Conservation (phyloP, 2,113 vertebrate genomes). For the Poeciliopsis prolifica region DNA sequence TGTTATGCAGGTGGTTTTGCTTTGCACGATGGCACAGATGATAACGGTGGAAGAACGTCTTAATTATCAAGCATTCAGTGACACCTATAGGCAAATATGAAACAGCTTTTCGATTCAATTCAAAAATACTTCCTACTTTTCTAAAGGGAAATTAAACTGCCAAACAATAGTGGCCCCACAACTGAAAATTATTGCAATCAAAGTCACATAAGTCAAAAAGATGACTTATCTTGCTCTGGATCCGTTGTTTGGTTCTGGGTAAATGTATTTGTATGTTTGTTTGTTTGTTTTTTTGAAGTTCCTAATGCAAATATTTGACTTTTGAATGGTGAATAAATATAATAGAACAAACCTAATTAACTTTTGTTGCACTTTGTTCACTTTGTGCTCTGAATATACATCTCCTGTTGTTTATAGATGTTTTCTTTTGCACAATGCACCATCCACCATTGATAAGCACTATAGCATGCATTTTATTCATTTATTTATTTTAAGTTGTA, state of each 20-base stretch:
- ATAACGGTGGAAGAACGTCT: constrained; percentile 49
- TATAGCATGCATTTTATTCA: background rate
- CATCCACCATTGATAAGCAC: background rate
- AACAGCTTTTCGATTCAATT: background rate
- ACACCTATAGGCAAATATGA: constrained; percentile 9
- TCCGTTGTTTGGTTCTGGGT: background rate
- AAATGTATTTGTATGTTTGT: background rate
- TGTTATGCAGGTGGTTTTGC: constrained; percentile 43
- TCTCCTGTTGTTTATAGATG: background rate
- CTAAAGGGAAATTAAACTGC: background rate
- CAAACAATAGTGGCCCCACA: too few relatives aligned
- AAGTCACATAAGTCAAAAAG: background rate
- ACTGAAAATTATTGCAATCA: background rate
- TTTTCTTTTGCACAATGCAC: background rate
- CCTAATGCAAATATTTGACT: background rate
- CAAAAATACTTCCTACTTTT: too few relatives aligned
- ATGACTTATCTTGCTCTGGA: background rate
- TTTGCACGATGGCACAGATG: constrained; percentile 53
- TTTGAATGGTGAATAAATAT: background rate
- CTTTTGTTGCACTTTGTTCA: background rate
- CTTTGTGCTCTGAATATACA: background rate
- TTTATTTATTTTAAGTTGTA: background rate
- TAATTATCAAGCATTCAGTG: constrained; percentile 47
- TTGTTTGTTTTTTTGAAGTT: background rate
- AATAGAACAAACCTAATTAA: background rate